Evolutionary conservation across 2,113 vertebrate genomes (phyloP).

Genomic region (Tautogolabrus adspersus): DNA sequence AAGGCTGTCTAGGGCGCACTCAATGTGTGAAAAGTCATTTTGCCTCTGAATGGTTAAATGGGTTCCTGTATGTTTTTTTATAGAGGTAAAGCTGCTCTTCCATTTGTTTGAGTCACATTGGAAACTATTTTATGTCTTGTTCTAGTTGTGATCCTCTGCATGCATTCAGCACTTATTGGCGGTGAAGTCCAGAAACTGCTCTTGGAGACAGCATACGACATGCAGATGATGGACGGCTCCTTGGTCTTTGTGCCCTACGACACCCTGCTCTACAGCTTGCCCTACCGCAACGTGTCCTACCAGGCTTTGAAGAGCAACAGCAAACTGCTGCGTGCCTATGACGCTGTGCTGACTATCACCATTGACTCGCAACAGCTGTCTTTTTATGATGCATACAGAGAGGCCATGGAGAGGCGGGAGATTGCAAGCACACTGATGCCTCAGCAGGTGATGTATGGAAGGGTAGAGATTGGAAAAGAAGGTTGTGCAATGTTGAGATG

Average conservation of each 20-base stretch:
- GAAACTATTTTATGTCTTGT: background rate
- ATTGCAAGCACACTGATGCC: conserved; percentile 73
- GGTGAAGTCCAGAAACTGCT: conserved; percentile 79
- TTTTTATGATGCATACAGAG: conserved; percentile 81
- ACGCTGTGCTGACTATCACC: conserved; percentile 85
- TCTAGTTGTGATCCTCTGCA: conserved; percentile 86
- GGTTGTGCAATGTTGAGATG: background rate
- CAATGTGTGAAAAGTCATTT: too few species aligned
- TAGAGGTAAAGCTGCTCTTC: too few species aligned
- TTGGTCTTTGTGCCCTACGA: conserved; percentile 86
- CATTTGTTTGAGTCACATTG: background rate
- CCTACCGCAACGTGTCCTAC: conserved; percentile 77
- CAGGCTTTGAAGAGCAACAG: conserved; percentile 73
- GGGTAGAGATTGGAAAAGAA: too few species aligned
- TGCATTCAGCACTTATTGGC: conserved; percentile 86
- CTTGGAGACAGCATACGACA: conserved; percentile 83
- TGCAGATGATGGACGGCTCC: conserved; percentile 84
- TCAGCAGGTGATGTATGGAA: conserved; percentile 71
- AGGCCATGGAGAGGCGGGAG: conserved; percentile 78
- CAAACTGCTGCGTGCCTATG: conserved; percentile 84
- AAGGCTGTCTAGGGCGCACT: too few species aligned
- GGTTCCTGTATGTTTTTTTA: too few species aligned
- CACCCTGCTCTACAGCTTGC: conserved; percentile 86
- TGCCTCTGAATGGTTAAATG: too few species aligned
- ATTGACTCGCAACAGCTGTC: conserved; percentile 77